Percentiles rank a stretch among this genome's conserved stretches.
Conservation (phyloP, 2,797 vertebrate genomes). For the Stomatorhinus walkeri region DNA sequence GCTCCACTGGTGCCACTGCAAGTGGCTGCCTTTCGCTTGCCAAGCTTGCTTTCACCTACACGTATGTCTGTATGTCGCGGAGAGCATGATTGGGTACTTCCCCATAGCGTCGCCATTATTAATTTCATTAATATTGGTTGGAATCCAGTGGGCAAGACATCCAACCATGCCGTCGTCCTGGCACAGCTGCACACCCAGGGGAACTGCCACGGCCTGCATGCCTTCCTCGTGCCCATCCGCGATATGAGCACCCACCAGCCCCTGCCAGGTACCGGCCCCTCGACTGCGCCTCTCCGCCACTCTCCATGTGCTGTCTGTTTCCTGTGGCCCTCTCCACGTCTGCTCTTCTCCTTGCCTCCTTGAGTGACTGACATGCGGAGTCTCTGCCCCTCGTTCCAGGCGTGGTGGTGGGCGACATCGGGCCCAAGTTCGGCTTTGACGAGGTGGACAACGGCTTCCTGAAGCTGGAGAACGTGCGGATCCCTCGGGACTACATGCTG, state of each 20-base stretch:
- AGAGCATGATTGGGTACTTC: not conserved
- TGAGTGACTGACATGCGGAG: not conserved
- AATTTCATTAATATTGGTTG: not conserved
- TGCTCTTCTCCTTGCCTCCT: not conserved
- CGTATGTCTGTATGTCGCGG: not conserved
- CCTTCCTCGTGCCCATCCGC: constrained; percentile 89
- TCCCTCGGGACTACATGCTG: constrained; percentile 94
- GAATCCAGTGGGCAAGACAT: constrained; percentile 85
- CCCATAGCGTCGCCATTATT: not conserved
- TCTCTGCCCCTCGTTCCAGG: constrained; percentile 39
- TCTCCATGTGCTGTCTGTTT: not conserved
- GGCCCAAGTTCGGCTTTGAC: constrained; percentile 92
- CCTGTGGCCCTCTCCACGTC: not conserved
- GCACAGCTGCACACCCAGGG: constrained; percentile 89
- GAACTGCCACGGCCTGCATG: constrained; percentile 79
- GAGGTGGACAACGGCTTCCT: constrained; percentile 94
- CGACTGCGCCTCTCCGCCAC: not conserved
- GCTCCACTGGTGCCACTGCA: not conserved
- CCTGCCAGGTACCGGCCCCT: constrained; percentile 72
- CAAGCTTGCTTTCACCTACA: not conserved
- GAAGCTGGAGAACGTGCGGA: constrained; percentile 84
- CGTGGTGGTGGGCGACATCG: constrained; percentile 89
- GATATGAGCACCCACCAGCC: constrained; percentile 77
- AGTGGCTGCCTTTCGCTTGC: not conserved
- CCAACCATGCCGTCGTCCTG: constrained; percentile 88